Percentiles rank a stretch among this genome's conserved stretches.
phyloP scores from a whole-genome alignment of 2,888 invertebrate species.

The Gymnoscelis rufifasciata region DNA sequence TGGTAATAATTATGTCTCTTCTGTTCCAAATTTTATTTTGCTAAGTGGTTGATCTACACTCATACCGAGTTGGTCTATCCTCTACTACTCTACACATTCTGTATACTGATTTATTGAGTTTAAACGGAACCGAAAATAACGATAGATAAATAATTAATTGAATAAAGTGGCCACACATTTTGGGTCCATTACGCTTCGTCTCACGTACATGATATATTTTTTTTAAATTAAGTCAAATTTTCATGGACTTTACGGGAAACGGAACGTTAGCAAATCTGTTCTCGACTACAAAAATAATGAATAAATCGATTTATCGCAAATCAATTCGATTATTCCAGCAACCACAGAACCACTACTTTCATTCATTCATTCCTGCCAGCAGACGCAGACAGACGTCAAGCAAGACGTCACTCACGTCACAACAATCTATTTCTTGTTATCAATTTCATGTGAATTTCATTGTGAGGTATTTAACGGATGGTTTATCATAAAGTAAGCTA shows the following conservation, averaged over 20 bases:
- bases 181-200: no score
- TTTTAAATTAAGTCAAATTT: neutral
- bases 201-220: no score
- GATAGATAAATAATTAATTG: no score
- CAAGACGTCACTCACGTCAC: neutral
- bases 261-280: conserved; percentile 11
- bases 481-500: conserved; percentile 4
- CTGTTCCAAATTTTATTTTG: no score
- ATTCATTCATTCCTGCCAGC: neutral
- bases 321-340: conserved; percentile 19
- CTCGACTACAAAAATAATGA: neutral
- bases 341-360: conserved; percentile 10
- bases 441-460: neutral
- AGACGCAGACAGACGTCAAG: no score
- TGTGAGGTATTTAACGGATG: conserved; percentile 5
- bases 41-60: no score
- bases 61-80: no score
- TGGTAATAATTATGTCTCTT: no score
- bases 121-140: no score
- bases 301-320: neutral
- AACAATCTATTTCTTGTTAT: neutral
- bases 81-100: no score
- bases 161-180: no score
- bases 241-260: neutral
- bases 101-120: no score